Percentiles rank a stretch among this genome's conserved stretches.
phyloP scores from a whole-genome alignment of 2,113 vertebrate genomes.

The Corythornis madagascariensis region DNA sequence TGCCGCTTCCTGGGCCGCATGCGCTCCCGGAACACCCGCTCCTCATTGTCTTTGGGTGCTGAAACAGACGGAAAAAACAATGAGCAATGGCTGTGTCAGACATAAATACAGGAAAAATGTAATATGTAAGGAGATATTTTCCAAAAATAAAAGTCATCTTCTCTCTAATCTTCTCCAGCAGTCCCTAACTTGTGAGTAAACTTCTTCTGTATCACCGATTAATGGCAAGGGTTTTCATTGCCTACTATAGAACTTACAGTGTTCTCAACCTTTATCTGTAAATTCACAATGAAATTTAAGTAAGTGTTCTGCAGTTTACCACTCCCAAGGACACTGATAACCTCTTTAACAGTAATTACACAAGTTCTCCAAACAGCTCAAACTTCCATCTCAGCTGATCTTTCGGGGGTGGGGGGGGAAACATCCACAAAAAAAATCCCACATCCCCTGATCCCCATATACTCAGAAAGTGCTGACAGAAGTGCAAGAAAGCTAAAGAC shows the following conservation, averaged over 20 bases:
- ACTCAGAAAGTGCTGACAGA: neutral
- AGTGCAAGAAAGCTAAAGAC: neutral
- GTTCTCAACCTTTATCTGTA: neutral
- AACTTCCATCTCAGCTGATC: neutral
- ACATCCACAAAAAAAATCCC: neutral
- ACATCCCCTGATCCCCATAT: no score
- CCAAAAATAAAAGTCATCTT: neutral
- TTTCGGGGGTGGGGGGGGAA: neutral
- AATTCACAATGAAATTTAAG: neutral
- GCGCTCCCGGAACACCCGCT: constrained; percentile 94
- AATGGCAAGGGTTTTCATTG: neutral
- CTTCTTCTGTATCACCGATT: neutral
- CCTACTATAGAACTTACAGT: neutral
- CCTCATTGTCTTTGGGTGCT: constrained; percentile 94
- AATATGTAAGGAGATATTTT: neutral
- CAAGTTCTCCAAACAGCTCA: neutral
- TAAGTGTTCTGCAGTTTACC: neutral
- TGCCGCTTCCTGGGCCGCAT: constrained; percentile 94
- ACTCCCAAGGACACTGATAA: neutral
- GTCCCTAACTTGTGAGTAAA: no score
- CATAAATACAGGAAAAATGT: neutral
- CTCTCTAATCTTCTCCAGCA: no score
- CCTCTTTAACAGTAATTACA: neutral
- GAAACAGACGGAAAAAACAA: constrained; percentile 24
- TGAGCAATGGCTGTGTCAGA: neutral